Evolutionary conservation across 1,140 invertebrate genomes (phyloP).

Genomic region (Ceratitis capitata): DNA sequence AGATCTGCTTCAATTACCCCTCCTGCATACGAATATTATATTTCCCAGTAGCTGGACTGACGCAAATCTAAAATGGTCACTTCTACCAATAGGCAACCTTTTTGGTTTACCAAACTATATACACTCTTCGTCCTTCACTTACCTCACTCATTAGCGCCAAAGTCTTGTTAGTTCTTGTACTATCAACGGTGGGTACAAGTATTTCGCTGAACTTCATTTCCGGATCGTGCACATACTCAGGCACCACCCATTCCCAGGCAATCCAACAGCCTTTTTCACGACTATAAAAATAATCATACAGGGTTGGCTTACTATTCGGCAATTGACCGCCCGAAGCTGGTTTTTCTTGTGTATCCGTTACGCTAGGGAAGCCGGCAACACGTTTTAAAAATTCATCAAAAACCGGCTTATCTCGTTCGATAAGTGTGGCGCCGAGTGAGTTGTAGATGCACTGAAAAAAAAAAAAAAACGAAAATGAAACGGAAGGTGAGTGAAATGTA

Average conservation of each 20-base stretch:
- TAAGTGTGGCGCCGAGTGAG: conserved; percentile 82
- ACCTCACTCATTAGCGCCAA: conserved; percentile 81
- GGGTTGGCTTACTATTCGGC: conserved; percentile 72
- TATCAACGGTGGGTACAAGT: conserved; percentile 89
- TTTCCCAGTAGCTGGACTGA: no score
- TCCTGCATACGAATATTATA: no score
- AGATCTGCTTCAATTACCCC: no score
- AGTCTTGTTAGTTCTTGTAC: conserved; percentile 80
- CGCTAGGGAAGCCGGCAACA: conserved; percentile 73
- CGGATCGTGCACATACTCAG: conserved; percentile 78
- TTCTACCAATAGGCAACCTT: no score
- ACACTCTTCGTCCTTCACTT: no score
- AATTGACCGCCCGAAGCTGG: conserved; percentile 72
- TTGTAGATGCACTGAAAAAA: conserved; percentile 75
- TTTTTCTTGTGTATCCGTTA: conserved; percentile 72
- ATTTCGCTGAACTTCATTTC: conserved; percentile 81
- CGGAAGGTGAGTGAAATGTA: neutral
- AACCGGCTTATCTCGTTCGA: conserved; percentile 73
- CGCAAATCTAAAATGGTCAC: no score
- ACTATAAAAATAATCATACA: conserved; percentile 87
- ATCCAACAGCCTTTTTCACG: conserved; percentile 75
- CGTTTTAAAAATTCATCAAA: conserved; percentile 87
- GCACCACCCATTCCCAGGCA: conserved; percentile 84
- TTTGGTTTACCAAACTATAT: no score
- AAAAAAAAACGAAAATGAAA: neutral